These are phyloP conservation scores for Rhinogobius similis DNA, from an alignment of 2,113 vertebrate genomes.

Conservation along the genomic window DNA sequence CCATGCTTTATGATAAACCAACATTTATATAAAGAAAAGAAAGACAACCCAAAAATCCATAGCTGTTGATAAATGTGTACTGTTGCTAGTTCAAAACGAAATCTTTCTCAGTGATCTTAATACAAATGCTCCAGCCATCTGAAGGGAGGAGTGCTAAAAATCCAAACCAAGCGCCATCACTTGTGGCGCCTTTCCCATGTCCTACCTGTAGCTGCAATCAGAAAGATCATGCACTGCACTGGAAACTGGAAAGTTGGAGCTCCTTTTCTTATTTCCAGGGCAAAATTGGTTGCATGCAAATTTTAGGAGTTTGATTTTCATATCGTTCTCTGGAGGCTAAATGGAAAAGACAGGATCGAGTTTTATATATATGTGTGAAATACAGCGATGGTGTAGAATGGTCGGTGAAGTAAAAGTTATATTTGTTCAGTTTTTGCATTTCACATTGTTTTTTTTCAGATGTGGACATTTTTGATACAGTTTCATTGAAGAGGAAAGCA, in stretches of 20 bases:
- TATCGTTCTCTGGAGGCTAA: slow-evolving; percentile 18
- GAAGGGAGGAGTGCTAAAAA: not conserved
- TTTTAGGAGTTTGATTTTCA: slow-evolving; percentile 21
- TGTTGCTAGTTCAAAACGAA: slow-evolving; percentile 11
- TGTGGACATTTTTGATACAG: no score
- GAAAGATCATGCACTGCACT: not conserved
- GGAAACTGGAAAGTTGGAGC: slow-evolving; percentile 31
- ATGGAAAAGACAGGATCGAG: slow-evolving; percentile 8
- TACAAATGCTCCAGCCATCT: slow-evolving; percentile 6
- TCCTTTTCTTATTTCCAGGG: slow-evolving; percentile 6
- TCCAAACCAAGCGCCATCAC: slow-evolving; percentile 18
- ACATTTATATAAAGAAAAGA: not conserved
- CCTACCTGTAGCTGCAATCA: slow-evolving; percentile 36
- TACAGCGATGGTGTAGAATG: no score
- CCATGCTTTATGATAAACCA: not conserved
- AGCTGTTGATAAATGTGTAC: not conserved
- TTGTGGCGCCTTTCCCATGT: slow-evolving; percentile 20
- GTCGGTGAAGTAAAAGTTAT: no score
- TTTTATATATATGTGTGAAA: no score
- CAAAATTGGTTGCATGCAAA: not conserved
- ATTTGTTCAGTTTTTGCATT: no score
- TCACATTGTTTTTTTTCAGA: no score
- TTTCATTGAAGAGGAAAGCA: no score
- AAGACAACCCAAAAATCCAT: not conserved
- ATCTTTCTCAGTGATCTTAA: not conserved